Conservation (phyloP, 2,113 vertebrate genomes). For the Rynchops niger region DNA sequence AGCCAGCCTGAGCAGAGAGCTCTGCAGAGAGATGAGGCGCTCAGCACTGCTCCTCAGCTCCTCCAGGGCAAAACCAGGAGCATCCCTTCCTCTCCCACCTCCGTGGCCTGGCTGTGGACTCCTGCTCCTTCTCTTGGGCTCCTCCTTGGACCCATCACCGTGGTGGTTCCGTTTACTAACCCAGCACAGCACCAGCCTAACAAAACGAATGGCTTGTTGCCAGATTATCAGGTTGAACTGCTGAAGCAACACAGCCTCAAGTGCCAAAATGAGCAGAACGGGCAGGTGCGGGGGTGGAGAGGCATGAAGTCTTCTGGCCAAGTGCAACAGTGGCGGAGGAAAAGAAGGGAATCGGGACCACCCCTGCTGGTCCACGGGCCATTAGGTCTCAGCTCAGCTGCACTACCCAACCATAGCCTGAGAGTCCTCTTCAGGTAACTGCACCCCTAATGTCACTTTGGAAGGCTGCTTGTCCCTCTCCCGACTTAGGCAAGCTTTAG, state of each 20-base stretch:
- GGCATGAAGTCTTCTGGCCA: background rate
- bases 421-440: background rate
- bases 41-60: background rate
- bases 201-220: fast-evolving
- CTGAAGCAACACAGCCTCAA: background rate
- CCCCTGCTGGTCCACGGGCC: background rate
- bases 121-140: background rate
- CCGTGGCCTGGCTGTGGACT: background rate
- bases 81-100: background rate
- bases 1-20: background rate
- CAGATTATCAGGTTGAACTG: background rate
- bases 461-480: background rate
- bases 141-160: background rate
- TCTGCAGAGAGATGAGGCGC: background rate
- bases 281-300: background rate
- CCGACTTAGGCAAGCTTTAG: background rate
- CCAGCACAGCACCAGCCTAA: background rate
- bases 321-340: background rate
- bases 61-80: background rate
- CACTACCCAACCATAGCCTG: fast-evolving
- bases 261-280: background rate
- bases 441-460: fast-evolving
- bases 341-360: background rate
- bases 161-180: background rate
- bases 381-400: background rate